These are phyloP conservation scores for Hydractinia echinata DNA, from an alignment of 30 jellyfish, hydroid and myxozoan species.

Conservation along the genomic window DNA sequence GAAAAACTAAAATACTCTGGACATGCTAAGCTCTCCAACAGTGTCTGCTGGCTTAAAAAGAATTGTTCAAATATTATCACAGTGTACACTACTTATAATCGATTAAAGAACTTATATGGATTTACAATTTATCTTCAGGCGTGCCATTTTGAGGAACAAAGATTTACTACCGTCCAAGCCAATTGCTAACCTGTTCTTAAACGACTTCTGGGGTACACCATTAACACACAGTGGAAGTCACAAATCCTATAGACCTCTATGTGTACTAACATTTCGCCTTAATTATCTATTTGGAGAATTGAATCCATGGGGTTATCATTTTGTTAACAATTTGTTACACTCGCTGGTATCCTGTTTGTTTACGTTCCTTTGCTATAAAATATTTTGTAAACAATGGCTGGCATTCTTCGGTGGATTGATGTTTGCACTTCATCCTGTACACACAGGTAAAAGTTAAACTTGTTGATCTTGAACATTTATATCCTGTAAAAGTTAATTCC, in stretches of 20 bases:
- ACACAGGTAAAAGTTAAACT: slow-evolving; percentile 55
- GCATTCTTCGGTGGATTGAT: slow-evolving; percentile 60
- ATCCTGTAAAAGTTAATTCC: no score
- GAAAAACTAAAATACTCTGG: no score
- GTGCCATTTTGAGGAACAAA: slow-evolving; percentile 60
- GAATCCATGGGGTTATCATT: slow-evolving; percentile 77
- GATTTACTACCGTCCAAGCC: slow-evolving; percentile 60
- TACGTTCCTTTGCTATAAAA: slow-evolving; percentile 26
- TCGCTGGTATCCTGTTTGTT: slow-evolving; percentile 51
- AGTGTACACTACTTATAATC: not conserved
- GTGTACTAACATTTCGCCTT: slow-evolving; percentile 64
- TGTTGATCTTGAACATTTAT: no score
- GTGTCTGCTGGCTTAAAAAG: not conserved
- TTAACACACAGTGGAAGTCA: slow-evolving; percentile 89
- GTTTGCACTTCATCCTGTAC: slow-evolving; percentile 89
- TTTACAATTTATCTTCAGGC: slow-evolving; percentile 36
- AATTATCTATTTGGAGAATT: slow-evolving; percentile 57
- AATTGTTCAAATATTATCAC: not conserved
- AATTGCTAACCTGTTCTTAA: slow-evolving; percentile 49
- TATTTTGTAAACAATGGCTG: slow-evolving; percentile 22
- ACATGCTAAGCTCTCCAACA: not conserved
- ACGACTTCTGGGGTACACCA: slow-evolving; percentile 97
- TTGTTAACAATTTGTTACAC: slow-evolving; percentile 58
- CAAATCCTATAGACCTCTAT: slow-evolving; percentile 83
- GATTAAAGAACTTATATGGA: not conserved